Conservation (phyloP, 1,140 invertebrate species). For the Drosophila funebris region DNA sequence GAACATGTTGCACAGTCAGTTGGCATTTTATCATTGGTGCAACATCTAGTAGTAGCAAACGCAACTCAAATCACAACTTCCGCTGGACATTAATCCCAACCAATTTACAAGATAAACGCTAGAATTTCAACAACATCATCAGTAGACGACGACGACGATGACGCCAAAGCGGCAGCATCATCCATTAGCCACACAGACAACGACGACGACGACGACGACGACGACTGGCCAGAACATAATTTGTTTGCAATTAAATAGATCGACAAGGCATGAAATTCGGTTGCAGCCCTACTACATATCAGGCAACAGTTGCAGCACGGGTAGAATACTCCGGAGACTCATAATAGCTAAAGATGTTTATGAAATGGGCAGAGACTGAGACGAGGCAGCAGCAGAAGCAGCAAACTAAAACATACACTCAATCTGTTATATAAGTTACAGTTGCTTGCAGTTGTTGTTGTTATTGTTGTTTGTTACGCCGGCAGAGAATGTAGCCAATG, state of each 20-base stretch:
- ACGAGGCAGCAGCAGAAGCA: constrained; percentile 24
- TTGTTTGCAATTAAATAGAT: constrained; percentile 82
- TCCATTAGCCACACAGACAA: constrained; percentile 71
- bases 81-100: constrained; percentile 78
- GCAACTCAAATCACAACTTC: constrained; percentile 73
- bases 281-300: constrained; percentile 66
- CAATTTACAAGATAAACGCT: constrained; percentile 82
- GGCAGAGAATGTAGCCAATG: constrained; percentile 62
- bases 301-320: constrained; percentile 34
- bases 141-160: constrained; percentile 27
- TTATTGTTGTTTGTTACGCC: constrained; percentile 27
- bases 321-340: constrained; percentile 55
- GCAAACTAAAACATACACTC: constrained; percentile 34
- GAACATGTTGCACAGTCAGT: constrained; percentile 55
- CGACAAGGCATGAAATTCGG: constrained; percentile 81
- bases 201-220: constrained; percentile 15
- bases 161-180: constrained; percentile 37
- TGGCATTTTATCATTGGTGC: constrained; percentile 54
- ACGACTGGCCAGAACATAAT: constrained; percentile 74
- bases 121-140: constrained; percentile 80
- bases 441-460: constrained; percentile 26
- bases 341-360: constrained; percentile 66
- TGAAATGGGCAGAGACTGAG: constrained; percentile 74
- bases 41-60: constrained; percentile 44
- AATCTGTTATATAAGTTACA: constrained; percentile 74